Base-by-base conservation (phyloP, 2,888 invertebrate genomes). In the Mythimna albipuncta region DNA sequence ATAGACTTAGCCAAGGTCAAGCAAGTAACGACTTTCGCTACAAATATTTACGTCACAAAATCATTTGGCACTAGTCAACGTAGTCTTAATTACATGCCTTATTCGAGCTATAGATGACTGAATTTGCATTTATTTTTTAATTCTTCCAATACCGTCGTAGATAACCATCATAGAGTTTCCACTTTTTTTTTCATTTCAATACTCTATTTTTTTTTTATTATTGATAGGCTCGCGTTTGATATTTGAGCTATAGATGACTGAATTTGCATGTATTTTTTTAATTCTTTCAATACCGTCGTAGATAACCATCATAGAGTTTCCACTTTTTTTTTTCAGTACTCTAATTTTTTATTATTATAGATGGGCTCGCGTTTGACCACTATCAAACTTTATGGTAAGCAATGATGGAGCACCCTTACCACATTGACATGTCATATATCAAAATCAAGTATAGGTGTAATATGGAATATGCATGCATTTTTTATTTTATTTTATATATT, bases 21-120 rank as follows among this genome's bases (percentile, higher is more conserved):
- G 47, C 47, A 81, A 63, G 38, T 21, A 57, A 7, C 2, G 63
- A 73, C 38, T 41, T 11, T 54, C 11, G 41, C 19, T 9, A 16
- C 21, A 6, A 16, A 75, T n/a, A 7, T 6, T 41, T 59, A 59
- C 13, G 32, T 21, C n/a, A 50, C n/a, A 80, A 50, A 64, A 54
- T 72, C 41, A 50, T 80, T 76, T 76, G 75, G 76, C 81, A 76
- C 81, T 47, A 47, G 32, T 65, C 9, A 75, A 55, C 13, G 21
- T 61, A 26, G 41, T 44, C 38, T 54, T 47, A 44, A 54, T 57
- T 26, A 16, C 44, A 50, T 41, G 57, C 63, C 41, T 19, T 38
- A 71, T n/a, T 61, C 52, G 50, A 58, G 19, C 21, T 58, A 7
- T 13, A 52, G 16, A 44, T 26, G 16, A 19, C 47, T 2, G n/a